Evolutionary conservation across 2,888 invertebrate genomes (phyloP).

Genomic region (Pharmacophagus antenor): DNA sequence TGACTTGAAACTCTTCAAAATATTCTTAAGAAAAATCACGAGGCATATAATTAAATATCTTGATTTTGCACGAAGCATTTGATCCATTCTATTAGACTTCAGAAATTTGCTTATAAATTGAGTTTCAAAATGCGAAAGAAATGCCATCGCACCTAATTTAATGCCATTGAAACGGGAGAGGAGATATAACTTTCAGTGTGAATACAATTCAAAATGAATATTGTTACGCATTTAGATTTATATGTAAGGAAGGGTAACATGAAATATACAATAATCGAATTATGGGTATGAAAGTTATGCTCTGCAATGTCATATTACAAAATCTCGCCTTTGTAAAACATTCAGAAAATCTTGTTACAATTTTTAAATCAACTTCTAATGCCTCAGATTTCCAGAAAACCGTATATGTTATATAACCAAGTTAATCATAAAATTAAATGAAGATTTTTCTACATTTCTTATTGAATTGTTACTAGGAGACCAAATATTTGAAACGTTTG

Average conservation of each 20-base stretch:
- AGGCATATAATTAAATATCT: conserved; percentile 25
- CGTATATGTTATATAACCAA: too few relatives aligned
- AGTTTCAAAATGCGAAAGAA: conserved; percentile 36
- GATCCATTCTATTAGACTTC: conserved; percentile 28
- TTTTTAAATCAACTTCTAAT: too few relatives aligned
- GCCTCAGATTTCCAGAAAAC: too few relatives aligned
- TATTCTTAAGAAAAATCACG: background rate
- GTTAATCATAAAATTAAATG: too few relatives aligned
- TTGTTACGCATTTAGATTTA: conserved; percentile 8
- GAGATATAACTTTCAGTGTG: conserved; percentile 15
- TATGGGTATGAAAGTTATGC: background rate
- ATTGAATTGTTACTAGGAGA: too few relatives aligned
- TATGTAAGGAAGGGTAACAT: background rate
- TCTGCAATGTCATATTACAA: background rate
- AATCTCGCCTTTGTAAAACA: background rate
- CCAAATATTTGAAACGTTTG: too few relatives aligned
- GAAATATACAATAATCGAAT: background rate
- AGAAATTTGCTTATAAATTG: conserved; percentile 39
- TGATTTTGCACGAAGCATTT: conserved; percentile 21
- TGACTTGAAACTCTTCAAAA: background rate
- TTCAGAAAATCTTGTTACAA: background rate
- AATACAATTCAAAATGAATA: conserved; percentile 14
- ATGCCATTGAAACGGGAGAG: conserved; percentile 36
- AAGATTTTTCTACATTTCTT: too few relatives aligned
- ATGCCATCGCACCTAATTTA: conserved; percentile 38